Conservation (phyloP, 2,888 invertebrate species). For the Priocnemis perturbator region DNA sequence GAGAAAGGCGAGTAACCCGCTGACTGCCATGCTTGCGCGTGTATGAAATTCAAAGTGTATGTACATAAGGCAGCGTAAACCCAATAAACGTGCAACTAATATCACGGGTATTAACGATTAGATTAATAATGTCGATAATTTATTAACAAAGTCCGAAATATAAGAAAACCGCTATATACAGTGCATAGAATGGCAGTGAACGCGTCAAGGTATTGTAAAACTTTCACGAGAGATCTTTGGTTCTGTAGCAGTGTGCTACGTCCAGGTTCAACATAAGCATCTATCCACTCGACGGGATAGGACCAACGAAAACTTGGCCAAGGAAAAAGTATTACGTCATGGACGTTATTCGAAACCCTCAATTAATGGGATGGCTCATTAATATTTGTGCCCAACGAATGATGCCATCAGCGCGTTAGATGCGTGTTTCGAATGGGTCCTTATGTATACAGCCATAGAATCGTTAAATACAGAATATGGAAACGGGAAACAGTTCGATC, state of each 20-base stretch:
- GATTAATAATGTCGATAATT: neutral
- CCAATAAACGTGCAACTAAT: slow-evolving; percentile 21
- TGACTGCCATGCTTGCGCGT: slow-evolving; percentile 52
- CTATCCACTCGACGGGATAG: slow-evolving; percentile 39
- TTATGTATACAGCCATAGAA: slow-evolving; percentile 38
- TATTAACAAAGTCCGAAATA: slow-evolving; percentile 32
- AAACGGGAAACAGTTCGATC: slow-evolving; percentile 44
- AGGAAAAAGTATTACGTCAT: slow-evolving; percentile 33
- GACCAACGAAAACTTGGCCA: slow-evolving; percentile 38
- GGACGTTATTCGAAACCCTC: slow-evolving; percentile 36
- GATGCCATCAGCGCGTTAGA: slow-evolving; percentile 28
- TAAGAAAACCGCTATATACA: slow-evolving; percentile 43
- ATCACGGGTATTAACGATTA: neutral
- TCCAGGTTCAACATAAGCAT: slow-evolving; percentile 50
- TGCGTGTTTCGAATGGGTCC: slow-evolving; percentile 43
- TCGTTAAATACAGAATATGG: slow-evolving; percentile 32
- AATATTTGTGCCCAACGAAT: slow-evolving; percentile 30
- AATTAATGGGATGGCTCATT: slow-evolving; percentile 23
- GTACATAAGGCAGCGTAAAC: slow-evolving; percentile 16
- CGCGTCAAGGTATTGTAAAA: slow-evolving; percentile 52
- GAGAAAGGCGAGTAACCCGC: slow-evolving; percentile 42
- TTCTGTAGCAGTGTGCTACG: slow-evolving; percentile 44
- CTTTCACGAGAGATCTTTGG: slow-evolving; percentile 49
- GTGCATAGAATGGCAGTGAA: slow-evolving; percentile 60
- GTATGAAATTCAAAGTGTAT: slow-evolving; percentile 22